Conservation (phyloP, 2,113 vertebrate genomes). For the human (Homo sapiens) region DNA sequence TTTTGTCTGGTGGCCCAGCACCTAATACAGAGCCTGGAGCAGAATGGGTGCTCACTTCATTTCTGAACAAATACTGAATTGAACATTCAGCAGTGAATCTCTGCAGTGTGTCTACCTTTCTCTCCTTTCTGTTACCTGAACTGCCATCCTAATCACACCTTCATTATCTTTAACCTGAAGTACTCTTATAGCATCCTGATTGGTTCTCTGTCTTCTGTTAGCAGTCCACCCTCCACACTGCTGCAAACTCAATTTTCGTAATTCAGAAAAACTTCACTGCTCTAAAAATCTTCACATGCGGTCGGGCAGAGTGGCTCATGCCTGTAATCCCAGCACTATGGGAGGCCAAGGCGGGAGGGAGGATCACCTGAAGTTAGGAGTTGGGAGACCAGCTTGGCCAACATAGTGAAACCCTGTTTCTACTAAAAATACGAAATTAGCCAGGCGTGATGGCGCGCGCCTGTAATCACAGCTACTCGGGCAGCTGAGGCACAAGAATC, state of each 20-base stretch:
- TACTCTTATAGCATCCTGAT: not conserved
- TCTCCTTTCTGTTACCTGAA: not conserved
- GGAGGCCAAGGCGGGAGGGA: no score
- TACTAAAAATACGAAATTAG: no score
- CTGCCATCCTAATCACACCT: not conserved
- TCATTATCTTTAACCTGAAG: not conserved
- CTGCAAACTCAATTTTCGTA: not conserved
- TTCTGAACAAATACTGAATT: not conserved
- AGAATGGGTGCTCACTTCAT: not conserved
- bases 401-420: no score
- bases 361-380: no score
- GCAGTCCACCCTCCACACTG: not conserved
- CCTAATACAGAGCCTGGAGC: not conserved
- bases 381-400: no score
- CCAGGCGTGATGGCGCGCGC: rapidly evolving
- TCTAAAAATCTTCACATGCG: not conserved
- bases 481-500: no score
- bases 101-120: not conserved
- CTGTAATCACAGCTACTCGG: no score
- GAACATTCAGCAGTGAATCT: not conserved
- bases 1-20: not conserved
- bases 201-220: not conserved
- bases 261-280: not conserved
- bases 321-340: no score
- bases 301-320: no score